Evolutionary conservation across 2,113 vertebrate genomes (phyloP).

Genomic region (Stercorarius parasiticus): DNA sequence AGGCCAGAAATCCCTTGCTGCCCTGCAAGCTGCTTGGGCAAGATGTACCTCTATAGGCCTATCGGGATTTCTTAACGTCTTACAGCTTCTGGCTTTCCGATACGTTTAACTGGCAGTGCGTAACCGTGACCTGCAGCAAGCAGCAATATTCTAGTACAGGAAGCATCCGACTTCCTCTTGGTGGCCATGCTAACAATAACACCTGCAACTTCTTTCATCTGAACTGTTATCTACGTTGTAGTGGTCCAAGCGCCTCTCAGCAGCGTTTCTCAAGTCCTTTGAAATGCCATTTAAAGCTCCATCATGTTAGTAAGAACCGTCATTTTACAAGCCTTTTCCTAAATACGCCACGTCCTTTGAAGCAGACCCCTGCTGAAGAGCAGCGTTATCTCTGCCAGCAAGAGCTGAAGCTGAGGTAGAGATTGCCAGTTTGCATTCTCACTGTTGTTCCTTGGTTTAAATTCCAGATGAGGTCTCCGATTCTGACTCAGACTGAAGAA

Average conservation of each 20-base stretch:
- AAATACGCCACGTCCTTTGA: fast-evolving
- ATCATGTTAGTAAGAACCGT: not conserved
- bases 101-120: not conserved
- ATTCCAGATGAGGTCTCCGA: slow-evolving; percentile 81
- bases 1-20: not conserved
- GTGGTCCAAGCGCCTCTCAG: not conserved
- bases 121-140: not conserved
- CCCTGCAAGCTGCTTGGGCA: not conserved
- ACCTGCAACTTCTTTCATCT: not conserved
- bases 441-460: slow-evolving; percentile 32
- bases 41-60: not conserved
- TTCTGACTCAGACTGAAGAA: slow-evolving; percentile 86
- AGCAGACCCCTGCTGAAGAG: not conserved
- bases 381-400: not conserved
- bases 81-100: not conserved
- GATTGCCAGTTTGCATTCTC: not conserved
- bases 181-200: not conserved
- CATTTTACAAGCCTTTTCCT: not conserved
- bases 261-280: not conserved
- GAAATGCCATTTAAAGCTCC: not conserved
- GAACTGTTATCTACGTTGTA: fast-evolving
- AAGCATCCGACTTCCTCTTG: not conserved
- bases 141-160: not conserved
- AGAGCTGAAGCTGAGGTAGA: not conserved
- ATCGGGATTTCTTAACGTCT: not conserved